Conservation (phyloP, 2,113 vertebrate species). For the Rhynchopsitta pachyrhyncha region DNA sequence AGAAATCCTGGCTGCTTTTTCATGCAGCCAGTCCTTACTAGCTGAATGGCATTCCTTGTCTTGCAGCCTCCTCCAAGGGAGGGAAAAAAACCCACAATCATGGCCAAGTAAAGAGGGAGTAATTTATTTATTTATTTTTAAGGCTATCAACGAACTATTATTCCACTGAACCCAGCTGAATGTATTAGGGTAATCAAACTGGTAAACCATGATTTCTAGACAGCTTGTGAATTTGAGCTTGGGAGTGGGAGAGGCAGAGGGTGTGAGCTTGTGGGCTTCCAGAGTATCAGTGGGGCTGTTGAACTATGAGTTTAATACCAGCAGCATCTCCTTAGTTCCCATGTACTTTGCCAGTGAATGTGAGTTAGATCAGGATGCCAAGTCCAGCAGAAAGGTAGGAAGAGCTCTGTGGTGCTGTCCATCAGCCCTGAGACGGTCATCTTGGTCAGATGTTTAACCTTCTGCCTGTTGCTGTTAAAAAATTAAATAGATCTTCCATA, state of each 20-base stretch:
- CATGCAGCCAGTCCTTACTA: slow-evolving; percentile 74
- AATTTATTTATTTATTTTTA: neutral
- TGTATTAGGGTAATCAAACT: neutral
- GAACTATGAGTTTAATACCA: neutral
- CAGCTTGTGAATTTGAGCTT: neutral
- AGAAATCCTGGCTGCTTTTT: slow-evolving; percentile 77
- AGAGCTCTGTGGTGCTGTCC: neutral
- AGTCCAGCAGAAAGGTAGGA: neutral
- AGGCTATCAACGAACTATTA: slow-evolving; percentile 9
- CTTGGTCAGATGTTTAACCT: neutral
- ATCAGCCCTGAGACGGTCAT: neutral
- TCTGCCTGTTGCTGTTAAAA: neutral
- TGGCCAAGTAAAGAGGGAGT: slow-evolving; percentile 30
- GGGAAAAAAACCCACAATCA: neutral
- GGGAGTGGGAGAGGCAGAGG: neutral
- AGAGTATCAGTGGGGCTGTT: neutral
- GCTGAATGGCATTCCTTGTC: slow-evolving; percentile 90
- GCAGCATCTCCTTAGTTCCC: neutral
- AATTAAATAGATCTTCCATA: neutral
- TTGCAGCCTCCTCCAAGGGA: slow-evolving; percentile 38
- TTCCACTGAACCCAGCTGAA: slow-evolving; percentile 12
- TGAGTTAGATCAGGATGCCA: neutral
- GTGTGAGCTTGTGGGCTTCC: neutral
- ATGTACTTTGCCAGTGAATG: neutral
- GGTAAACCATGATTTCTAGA: neutral